Conservation (phyloP, 2,888 invertebrate species). For the Heterodera filipjevi region DNA sequence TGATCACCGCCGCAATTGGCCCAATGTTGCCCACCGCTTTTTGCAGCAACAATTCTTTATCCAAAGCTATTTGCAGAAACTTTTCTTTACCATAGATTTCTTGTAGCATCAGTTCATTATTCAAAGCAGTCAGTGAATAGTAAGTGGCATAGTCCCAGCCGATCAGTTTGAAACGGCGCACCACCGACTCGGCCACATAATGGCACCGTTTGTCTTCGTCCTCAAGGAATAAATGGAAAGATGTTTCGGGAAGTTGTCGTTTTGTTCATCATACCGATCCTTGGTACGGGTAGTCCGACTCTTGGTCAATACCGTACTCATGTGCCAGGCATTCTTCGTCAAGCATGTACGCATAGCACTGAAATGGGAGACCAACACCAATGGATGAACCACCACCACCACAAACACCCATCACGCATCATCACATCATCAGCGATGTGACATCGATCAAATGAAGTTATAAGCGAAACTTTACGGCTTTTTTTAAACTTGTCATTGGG, state of each 20-base stretch:
- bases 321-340: neutral
- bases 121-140: no score
- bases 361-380: neutral
- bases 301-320: neutral
- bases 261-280: neutral
- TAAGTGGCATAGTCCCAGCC: neutral
- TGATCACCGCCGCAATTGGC: neutral
- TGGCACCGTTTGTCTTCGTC: neutral
- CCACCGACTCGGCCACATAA: neutral
- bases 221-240: neutral
- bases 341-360: neutral
- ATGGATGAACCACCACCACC: no score
- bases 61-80: neutral
- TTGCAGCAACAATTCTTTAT: neutral
- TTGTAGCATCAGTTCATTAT: no score
- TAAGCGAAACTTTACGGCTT: no score
- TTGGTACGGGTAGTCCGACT: neutral
- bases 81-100: neutral
- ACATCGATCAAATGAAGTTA: no score
- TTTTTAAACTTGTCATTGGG: no score
- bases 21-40: neutral
- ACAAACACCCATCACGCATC: no score
- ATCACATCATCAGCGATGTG: no score
- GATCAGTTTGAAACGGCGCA: neutral
- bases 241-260: neutral